phyloP scores from a whole-genome alignment of 2,888 invertebrate species.

The Netelia inedita region DNA sequence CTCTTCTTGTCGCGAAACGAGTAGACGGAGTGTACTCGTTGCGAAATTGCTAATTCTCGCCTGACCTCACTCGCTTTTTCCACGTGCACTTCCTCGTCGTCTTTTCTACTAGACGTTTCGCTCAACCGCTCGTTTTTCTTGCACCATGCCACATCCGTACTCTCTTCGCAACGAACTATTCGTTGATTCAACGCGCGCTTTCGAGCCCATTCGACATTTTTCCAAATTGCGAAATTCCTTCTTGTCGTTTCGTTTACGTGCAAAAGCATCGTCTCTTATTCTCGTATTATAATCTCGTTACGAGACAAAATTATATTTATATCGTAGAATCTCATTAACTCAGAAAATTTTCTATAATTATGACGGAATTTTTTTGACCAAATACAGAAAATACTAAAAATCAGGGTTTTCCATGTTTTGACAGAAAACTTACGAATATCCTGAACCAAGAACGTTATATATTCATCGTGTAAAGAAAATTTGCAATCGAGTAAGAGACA shows the following conservation, averaged over 20 bases:
- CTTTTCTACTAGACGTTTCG: conserved; percentile 13
- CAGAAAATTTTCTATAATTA: too few relatives aligned
- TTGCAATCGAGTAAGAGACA: too few relatives aligned
- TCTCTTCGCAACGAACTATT: background rate
- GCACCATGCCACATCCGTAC: background rate
- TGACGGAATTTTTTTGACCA: too few relatives aligned
- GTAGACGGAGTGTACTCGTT: conserved; percentile 34
- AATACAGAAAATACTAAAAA: too few relatives aligned
- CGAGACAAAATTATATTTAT: background rate
- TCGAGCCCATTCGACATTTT: conserved; percentile 48
- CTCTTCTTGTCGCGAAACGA: conserved; percentile 47
- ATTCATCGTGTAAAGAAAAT: too few relatives aligned
- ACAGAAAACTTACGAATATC: too few relatives aligned
- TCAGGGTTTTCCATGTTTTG: too few relatives aligned
- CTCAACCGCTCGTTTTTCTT: conserved; percentile 15
- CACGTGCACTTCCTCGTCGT: conserved; percentile 21
- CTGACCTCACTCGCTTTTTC: conserved; percentile 48
- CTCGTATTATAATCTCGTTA: background rate
- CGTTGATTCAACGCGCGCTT: conserved; percentile 18
- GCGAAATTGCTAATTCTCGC: conserved; percentile 61
- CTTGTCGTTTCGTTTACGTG: background rate
- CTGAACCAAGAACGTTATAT: too few relatives aligned
- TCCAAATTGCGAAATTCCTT: conserved; percentile 46
- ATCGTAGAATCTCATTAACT: too few relatives aligned
- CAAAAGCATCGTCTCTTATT: background rate